Percentiles rank a stretch among this genome's conserved stretches.
Conservation (phyloP, 2,888 invertebrate species). For the Norana najaformis region DNA sequence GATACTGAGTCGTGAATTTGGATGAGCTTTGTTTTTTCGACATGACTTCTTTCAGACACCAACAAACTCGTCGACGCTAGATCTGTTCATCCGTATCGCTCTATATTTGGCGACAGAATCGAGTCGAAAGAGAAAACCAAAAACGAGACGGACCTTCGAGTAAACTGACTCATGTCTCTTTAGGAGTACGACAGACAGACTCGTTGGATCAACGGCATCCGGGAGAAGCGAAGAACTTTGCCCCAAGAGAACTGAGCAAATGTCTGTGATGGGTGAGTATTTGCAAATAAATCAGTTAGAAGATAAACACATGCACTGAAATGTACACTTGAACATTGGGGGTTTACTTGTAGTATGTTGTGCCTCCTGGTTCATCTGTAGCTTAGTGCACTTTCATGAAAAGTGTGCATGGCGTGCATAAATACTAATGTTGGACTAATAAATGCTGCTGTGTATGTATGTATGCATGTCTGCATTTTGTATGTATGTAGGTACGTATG, state of each 20-base stretch:
- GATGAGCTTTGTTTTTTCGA: not conserved
- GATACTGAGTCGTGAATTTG: not conserved
- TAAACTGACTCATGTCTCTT: not conserved
- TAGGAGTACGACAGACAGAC: conserved; percentile 1
- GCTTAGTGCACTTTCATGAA: not conserved
- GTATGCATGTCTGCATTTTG: not conserved
- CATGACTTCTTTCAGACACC: conserved; percentile 5
- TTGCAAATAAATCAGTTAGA: not conserved
- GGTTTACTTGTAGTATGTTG: not conserved
- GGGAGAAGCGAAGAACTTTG: not conserved
- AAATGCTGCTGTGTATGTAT: not conserved
- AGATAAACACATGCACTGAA: not conserved
- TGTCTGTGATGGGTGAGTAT: conserved; percentile 25
- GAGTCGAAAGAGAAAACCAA: not conserved
- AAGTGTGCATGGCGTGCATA: not conserved
- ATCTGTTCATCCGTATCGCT: not conserved
- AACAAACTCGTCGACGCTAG: not conserved
- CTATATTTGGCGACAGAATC: not conserved
- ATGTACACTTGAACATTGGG: not conserved
- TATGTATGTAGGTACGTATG: not conserved
- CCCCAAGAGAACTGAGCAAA: not conserved
- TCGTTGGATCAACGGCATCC: not conserved
- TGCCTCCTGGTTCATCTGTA: not conserved
- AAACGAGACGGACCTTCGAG: not conserved
- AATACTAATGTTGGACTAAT: not conserved